phyloP scores from a whole-genome alignment of 2,888 invertebrate genomes.

The Clepsis dumicolana region DNA sequence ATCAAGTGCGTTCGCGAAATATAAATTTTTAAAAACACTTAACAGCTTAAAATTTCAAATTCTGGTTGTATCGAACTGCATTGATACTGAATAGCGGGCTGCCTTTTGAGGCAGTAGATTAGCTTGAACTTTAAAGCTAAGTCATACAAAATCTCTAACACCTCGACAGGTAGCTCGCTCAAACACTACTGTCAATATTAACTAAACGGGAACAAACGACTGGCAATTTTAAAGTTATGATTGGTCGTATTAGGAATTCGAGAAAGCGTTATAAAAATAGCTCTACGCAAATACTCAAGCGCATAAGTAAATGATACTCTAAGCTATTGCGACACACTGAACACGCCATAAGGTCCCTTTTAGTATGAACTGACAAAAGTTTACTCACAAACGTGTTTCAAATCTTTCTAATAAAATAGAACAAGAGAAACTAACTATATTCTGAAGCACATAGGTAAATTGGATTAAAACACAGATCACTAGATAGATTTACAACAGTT shows the following conservation, averaged over 20 bases:
- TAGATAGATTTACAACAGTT: conserved; percentile 34
- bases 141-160: neutral
- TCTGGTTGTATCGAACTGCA: neutral
- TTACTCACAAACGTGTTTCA: conserved; percentile 26
- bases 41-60: too few relatives aligned
- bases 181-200: too few relatives aligned
- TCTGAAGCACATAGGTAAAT: neutral
- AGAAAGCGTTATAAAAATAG: too few relatives aligned
- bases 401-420: conserved; percentile 24
- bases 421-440: neutral
- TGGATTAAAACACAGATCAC: neutral
- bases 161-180: too few relatives aligned
- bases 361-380: neutral
- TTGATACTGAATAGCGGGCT: neutral
- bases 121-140: too few relatives aligned
- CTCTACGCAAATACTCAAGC: neutral
- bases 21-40: too few relatives aligned
- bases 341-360: conserved; percentile 14
- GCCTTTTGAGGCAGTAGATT: neutral
- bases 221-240: too few relatives aligned
- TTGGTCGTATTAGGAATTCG: too few relatives aligned
- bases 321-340: neutral
- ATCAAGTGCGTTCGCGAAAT: too few relatives aligned
- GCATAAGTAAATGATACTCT: neutral
- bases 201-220: too few relatives aligned